Evolutionary conservation across 2,888 invertebrate genomes (phyloP).

Genomic region (Andrena chrysosceles): DNA sequence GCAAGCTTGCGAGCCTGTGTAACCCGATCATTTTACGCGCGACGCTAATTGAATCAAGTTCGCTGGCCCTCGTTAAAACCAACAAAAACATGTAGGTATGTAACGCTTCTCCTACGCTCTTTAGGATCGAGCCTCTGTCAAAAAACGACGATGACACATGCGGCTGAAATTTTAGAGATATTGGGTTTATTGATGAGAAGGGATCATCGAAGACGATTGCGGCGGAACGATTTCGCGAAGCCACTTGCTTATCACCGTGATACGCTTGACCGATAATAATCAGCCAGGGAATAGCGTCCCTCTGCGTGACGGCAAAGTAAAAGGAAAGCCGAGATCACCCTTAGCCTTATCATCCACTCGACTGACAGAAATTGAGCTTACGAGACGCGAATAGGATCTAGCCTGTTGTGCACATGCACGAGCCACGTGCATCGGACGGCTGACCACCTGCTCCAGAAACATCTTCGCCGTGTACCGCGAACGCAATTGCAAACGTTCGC

Average conservation of each 20-base stretch:
- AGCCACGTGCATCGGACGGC: conserved; percentile 61
- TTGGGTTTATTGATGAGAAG: too few relatives aligned
- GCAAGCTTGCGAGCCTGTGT: too few relatives aligned
- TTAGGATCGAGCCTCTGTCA: background rate
- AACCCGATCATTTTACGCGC: too few relatives aligned
- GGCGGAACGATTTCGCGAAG: too few relatives aligned
- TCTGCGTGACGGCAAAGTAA: background rate
- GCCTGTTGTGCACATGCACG: conserved; percentile 52
- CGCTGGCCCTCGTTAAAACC: background rate
- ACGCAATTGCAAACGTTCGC: conserved; percentile 6
- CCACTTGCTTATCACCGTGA: too few relatives aligned
- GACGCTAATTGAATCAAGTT: background rate
- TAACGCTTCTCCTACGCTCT: background rate
- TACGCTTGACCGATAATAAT: too few relatives aligned
- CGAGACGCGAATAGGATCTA: conserved; percentile 62
- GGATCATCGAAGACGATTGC: too few relatives aligned
- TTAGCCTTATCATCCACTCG: conserved; percentile 33
- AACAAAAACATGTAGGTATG: too few relatives aligned
- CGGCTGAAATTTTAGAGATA: background rate
- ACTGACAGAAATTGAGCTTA: conserved; percentile 51
- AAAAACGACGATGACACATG: background rate
- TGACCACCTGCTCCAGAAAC: conserved; percentile 71
- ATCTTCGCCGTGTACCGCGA: conserved; percentile 63
- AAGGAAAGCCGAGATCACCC: background rate
- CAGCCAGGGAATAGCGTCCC: background rate